These are phyloP conservation scores for Deilephila porcellus DNA, from an alignment of 2,888 invertebrate genomes.

Conservation along the genomic window DNA sequence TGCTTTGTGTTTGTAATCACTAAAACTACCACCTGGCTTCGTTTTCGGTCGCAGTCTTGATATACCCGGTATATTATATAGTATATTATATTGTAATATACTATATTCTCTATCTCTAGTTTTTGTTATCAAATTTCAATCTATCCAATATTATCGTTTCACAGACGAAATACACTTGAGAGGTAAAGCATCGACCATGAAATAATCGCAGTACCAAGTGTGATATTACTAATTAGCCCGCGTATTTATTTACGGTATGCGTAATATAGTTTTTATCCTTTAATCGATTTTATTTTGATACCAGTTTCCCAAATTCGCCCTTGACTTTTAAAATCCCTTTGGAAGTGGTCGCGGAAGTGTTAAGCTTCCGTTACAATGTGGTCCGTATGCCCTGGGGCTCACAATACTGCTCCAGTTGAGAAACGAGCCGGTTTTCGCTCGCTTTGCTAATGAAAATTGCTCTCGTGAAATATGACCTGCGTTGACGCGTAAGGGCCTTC, in stretches of 20 bases:
- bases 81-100: no score
- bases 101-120: no score
- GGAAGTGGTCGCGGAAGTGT: slow-evolving; percentile 64
- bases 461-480: slow-evolving; percentile 39
- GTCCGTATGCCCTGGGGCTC: slow-evolving; percentile 34
- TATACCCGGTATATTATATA: no score
- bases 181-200: neutral
- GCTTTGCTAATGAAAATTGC: slow-evolving; percentile 51
- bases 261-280: neutral
- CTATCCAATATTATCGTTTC: neutral
- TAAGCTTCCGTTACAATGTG: slow-evolving; percentile 49
- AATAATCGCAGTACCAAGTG: neutral
- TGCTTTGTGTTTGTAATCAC: no score
- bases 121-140: fast-evolving
- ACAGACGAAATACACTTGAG: neutral
- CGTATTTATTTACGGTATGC: neutral
- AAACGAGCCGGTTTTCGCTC: slow-evolving; percentile 53
- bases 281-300: neutral
- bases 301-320: slow-evolving; percentile 38
- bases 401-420: slow-evolving; percentile 43
- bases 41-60: no score
- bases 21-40: no score
- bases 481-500: neutral
- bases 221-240: neutral
- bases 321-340: slow-evolving; percentile 60